A percentile compares a stretch with the other conserved stretches of the same genome.
Evolutionary conservation across 1,140 invertebrate genomes (phyloP).

Genomic region (Dryas iulia): DNA sequence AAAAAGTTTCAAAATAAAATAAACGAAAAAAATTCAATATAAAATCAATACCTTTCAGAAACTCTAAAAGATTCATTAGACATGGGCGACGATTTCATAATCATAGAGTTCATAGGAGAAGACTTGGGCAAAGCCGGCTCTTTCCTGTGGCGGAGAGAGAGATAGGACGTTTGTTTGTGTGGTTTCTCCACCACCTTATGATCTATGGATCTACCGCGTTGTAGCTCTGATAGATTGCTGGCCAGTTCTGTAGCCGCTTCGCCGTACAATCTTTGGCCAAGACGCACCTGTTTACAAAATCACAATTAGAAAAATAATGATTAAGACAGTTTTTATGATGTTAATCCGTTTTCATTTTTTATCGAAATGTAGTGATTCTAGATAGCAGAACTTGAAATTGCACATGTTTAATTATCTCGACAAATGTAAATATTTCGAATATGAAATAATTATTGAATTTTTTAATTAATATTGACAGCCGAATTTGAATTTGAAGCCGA

Average conservation of each 20-base stretch:
- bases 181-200: slow-evolving; percentile 53
- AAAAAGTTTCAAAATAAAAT: background rate
- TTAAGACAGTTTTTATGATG: no score
- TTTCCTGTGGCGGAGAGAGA: slow-evolving; percentile 50
- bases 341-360: no score
- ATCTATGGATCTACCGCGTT: slow-evolving; percentile 43
- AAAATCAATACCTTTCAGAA: background rate
- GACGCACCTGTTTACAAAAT: slow-evolving; percentile 41
- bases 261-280: slow-evolving; percentile 58
- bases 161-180: slow-evolving; percentile 32
- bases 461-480: no score
- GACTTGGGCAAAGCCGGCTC: slow-evolving; percentile 52
- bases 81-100: slow-evolving; percentile 45
- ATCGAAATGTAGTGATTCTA: no score
- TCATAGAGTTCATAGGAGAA: slow-evolving; percentile 39
- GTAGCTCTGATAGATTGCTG: slow-evolving; percentile 55
- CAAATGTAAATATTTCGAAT: no score
- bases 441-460: no score
- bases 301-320: background rate
- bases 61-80: slow-evolving; percentile 37
- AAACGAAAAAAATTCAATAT: background rate
- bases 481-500: no score
- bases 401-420: no score
- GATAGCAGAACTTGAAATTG: no score
- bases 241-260: slow-evolving; percentile 63